These are phyloP conservation scores for Hyperoplus immaculatus DNA, from an alignment of 2,797 vertebrate species.

Conservation along the genomic window DNA sequence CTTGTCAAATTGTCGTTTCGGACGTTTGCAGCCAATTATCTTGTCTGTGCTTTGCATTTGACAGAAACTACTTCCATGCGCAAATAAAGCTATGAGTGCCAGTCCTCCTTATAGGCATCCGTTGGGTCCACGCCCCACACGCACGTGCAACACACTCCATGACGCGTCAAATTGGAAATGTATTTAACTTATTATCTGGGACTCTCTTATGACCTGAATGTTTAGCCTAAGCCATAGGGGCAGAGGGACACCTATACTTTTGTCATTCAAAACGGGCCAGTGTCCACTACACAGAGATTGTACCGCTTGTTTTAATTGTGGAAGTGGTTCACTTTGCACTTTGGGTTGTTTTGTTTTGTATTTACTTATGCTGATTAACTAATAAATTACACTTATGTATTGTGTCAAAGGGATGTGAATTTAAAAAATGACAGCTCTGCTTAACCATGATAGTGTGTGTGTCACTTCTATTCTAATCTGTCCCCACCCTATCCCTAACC, in stretches of 20 bases:
- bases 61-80: too few species aligned
- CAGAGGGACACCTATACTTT: background rate
- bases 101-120: slow-evolving; percentile 48
- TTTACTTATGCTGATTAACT: too few species aligned
- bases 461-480: too few species aligned
- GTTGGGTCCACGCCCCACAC: slow-evolving; percentile 72
- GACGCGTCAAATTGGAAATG: slow-evolving; percentile 42
- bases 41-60: background rate
- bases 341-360: background rate
- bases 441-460: background rate
- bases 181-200: background rate
- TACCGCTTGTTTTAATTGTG: background rate
- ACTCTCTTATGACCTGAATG: background rate
- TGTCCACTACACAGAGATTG: background rate
- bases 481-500: too few species aligned
- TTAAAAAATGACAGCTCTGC: background rate
- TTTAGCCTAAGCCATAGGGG: background rate
- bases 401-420: background rate
- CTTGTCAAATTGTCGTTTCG: background rate
- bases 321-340: background rate
- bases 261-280: background rate
- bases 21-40: background rate
- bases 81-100: background rate
- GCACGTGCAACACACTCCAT: slow-evolving; percentile 51
- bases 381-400: background rate